phyloP scores from a whole-genome alignment of 2,797 vertebrate genomes.

The Falco peregrinus region DNA sequence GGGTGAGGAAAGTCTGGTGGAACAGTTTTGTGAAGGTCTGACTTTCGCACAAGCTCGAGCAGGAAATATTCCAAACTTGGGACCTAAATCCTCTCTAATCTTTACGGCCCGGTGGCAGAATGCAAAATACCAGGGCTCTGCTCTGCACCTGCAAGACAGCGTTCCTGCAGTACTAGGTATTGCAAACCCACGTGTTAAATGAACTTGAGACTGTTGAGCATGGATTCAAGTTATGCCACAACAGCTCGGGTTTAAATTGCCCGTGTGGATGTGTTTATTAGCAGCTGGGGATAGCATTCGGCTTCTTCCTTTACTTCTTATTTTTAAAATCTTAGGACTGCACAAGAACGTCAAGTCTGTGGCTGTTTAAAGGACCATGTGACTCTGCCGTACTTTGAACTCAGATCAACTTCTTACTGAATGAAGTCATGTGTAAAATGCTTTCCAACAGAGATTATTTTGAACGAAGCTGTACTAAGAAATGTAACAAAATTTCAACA shows the following conservation, averaged over 20 bases:
- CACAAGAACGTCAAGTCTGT: background rate
- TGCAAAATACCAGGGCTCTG: background rate
- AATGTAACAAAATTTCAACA: slow-evolving; percentile 42
- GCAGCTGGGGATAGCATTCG: background rate
- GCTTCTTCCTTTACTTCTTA: background rate
- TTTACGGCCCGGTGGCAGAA: background rate
- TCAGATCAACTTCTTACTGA: slow-evolving; percentile 61
- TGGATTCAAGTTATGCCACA: background rate
- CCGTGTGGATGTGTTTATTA: background rate
- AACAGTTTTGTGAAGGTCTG: background rate
- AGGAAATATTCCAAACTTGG: background rate
- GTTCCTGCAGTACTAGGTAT: background rate
- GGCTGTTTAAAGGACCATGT: background rate
- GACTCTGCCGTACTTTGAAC: slow-evolving; percentile 62
- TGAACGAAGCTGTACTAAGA: slow-evolving; percentile 41
- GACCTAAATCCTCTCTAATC: background rate
- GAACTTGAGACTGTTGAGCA: background rate
- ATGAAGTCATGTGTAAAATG: slow-evolving; percentile 55
- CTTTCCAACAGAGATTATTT: slow-evolving; percentile 53
- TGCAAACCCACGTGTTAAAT: background rate
- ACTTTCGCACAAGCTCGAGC: background rate
- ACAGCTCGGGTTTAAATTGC: background rate
- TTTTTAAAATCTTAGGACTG: background rate
- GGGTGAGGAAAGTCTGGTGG: background rate
- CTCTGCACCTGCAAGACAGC: background rate